Percentiles rank a stretch among this genome's conserved stretches.
These are phyloP conservation scores for Hystrix brachyura DNA, from an alignment of 2,113 vertebrate genomes.

Conservation along the genomic window DNA sequence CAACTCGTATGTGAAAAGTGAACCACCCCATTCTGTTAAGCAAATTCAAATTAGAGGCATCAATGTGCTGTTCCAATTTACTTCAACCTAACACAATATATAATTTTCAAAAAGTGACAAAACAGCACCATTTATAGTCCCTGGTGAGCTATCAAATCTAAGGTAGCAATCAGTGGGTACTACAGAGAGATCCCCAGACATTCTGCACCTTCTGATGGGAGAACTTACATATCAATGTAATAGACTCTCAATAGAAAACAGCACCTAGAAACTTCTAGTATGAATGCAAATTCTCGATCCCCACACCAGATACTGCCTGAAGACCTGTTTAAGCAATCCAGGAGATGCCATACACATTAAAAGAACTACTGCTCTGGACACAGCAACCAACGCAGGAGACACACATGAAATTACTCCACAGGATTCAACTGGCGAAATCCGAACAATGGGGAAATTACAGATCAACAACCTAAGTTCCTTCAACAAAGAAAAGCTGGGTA, in stretches of 20 bases:
- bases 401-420: neutral
- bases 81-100: neutral
- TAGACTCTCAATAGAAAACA: neutral
- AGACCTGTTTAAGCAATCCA: neutral
- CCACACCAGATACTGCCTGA: neutral
- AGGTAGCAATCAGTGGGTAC: neutral
- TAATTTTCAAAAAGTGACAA: neutral
- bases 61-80: neutral
- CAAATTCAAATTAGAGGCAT: constrained; percentile 10
- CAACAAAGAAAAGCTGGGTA: neutral
- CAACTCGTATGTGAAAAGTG: neutral
- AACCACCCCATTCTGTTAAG: neutral
- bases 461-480: neutral
- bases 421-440: neutral
- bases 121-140: neutral
- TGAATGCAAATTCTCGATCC: neutral
- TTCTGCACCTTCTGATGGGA: neutral
- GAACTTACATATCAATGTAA: neutral
- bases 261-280: neutral
- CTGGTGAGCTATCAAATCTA: neutral
- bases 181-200: neutral
- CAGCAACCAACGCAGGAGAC: neutral
- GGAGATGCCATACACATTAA: too few species aligned
- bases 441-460: neutral
- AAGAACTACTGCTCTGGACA: neutral